Base-by-base conservation (phyloP, 2,113 vertebrate species). In the Siniperca chuatsi region DNA sequence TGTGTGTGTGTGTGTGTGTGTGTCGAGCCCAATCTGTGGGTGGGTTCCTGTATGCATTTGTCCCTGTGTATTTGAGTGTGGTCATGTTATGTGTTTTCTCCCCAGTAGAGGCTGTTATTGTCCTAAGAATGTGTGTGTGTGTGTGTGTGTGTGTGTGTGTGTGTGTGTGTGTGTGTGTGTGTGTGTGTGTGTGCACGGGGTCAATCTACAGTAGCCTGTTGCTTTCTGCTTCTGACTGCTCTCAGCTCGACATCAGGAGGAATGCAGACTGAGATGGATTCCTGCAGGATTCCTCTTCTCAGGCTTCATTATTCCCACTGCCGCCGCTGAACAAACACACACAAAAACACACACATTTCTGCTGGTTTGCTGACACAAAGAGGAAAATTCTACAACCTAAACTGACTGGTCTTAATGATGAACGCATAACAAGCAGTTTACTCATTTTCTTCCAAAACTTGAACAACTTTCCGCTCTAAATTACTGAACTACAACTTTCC, bases 131-230 rank as follows among this genome's bases (percentile, higher is more conserved):
- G 62, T 81, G 81, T 82, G 42, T 82, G 58, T 81, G 73, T 76
- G 81, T 72, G 70, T 74, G 78, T 75, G 70, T 61, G 58, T 70
- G 75, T 65, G 75, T 79, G 73, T 74, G 42, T 61, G 46, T 50
- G 58, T 50, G 77, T 58, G 74, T 74, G 40, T 64, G 54, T 25
- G 42, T 78, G 77, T 42, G 42, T 65, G 57, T 82, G 61, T 65
- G 55, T 64, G 50, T 82, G 78, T n/a, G 72, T 84, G 75, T 65
- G 75, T 55, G 25, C 70, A 55, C 16, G 18, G 50, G 82, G 88
- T 91, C 86, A 87, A 18, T 81, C 87, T 90, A 83, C 84, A 89
- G 90, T 90, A 94, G 94, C 93, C 92, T 94, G 93, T 94, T 95
- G 93, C 92, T 90, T 87, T 89, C 72, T 81, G 83, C 86, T 79